Base-by-base conservation (phyloP, 2,113 vertebrate species). In the Austrofundulus limnaeus region DNA sequence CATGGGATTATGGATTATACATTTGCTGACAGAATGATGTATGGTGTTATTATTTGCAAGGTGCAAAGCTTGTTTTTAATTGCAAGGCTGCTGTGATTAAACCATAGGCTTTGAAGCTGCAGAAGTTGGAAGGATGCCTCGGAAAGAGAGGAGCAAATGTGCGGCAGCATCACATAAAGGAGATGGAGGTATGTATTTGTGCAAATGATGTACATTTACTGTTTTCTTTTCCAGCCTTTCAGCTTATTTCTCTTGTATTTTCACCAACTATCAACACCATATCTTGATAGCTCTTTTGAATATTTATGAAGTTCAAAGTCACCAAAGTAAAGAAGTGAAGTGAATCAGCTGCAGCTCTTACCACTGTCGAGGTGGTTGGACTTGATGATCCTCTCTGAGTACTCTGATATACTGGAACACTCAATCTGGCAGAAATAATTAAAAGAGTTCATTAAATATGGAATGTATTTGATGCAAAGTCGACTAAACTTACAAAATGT, bases 321-420 rank as follows among this genome's bases (percentile, higher is more conserved):
- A 56, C 61, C 42, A 45, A 19, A 39, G 45, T 0, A 39, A 25
- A 17, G 54, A 37, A 28, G 50, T 13, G 11, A 38, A n/a, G 43
- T 25, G 15, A n/a, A 60, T 45, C 50, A 46, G 34, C 19, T 34
- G 48, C 41, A 58, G 66, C 51, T 70, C 95, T 97, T 95, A 99
- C 97, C 94, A 58, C 92, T 96, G 88, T 98, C 95, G 89, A 99
- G 88, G 75, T 98, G 95, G 90, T 99, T 99, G 81, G 96, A 94
- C 88, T 97, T 98, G 92, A 99, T 95, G 86, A 99, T 98, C 92
- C 95, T 97, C 91, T 99, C 96, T 1, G 96, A 99, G 84, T 98
- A 97, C 81, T 99, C 96, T 15, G 96, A 97, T 91, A 99, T 98
- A 78, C 96, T 99, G 90, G 97, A 99, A 53, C 97, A 99, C 90